Percentiles rank a stretch among this genome's conserved stretches.
Conservation (phyloP, 2,888 invertebrate species). For the Scaptomyza tumidula region DNA sequence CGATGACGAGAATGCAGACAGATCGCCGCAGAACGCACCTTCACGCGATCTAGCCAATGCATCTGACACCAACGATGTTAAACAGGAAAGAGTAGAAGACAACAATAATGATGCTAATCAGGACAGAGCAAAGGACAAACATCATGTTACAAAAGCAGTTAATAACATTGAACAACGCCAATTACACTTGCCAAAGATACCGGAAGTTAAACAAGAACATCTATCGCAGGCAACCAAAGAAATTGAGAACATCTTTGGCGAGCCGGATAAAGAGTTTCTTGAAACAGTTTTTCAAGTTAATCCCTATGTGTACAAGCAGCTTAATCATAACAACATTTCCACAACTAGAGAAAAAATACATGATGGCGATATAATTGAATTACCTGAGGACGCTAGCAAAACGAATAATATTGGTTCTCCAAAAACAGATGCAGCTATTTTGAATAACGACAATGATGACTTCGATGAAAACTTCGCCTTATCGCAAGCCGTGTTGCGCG, state of each 20-base stretch:
- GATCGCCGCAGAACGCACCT: not conserved
- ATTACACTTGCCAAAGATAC: slow-evolving; percentile 69
- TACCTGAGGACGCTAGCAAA: slow-evolving; percentile 14
- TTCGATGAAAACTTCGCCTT: slow-evolving; percentile 72
- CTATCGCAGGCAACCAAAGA: slow-evolving; percentile 59
- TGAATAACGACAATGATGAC: slow-evolving; percentile 23
- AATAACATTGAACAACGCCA: slow-evolving; percentile 1
- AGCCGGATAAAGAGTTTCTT: slow-evolving; percentile 62
- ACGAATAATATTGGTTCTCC: not conserved
- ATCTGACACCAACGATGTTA: not conserved
- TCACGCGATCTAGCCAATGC: not conserved
- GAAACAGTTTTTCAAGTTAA: slow-evolving; percentile 63
- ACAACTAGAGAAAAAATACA: slow-evolving; percentile 27
- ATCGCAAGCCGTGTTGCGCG: slow-evolving; percentile 77
- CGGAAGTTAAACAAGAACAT: slow-evolving; percentile 64
- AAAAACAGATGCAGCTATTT: not conserved
- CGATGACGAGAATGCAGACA: slow-evolving; percentile 47
- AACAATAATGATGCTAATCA: not conserved
- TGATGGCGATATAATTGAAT: slow-evolving; percentile 58
- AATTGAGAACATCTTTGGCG: slow-evolving; percentile 79
- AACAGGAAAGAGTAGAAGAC: not conserved
- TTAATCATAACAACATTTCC: slow-evolving; percentile 36
- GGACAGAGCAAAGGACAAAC: not conserved
- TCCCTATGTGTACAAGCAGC: slow-evolving; percentile 71
- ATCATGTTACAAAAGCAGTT: not conserved